phyloP scores from a whole-genome alignment of 2,888 invertebrate species.

The Scaptomyza parva region DNA sequence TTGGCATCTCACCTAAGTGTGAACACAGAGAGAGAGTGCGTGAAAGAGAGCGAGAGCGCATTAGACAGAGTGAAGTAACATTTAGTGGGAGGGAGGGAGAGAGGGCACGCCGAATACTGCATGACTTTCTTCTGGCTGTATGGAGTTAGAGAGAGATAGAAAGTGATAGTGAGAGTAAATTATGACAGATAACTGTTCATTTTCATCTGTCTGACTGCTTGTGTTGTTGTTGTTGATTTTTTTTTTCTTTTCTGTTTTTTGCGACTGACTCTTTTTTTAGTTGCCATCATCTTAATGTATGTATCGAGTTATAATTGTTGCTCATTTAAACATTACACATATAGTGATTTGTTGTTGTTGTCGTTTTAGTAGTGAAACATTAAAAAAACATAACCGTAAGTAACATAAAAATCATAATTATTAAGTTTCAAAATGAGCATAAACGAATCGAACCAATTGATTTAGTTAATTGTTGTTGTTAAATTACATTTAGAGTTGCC shows the following conservation, averaged over 20 bases:
- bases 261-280: constrained; percentile 11
- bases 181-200: constrained; percentile 3
- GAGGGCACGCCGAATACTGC: constrained; percentile 18
- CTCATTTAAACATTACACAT: background rate
- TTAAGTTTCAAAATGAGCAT: constrained; percentile 25
- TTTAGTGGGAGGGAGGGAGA: constrained; percentile 7
- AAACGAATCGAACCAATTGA: constrained; percentile 24
- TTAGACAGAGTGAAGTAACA: background rate
- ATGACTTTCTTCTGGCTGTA: constrained; percentile 18
- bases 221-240: background rate
- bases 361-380: background rate
- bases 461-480: constrained; percentile 11
- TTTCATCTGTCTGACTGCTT: background rate
- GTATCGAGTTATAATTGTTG: background rate
- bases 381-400: background rate
- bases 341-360: background rate
- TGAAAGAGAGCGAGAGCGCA: constrained; percentile 4
- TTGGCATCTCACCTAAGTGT: constrained; percentile 2
- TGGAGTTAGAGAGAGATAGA: constrained; percentile 14
- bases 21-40: background rate
- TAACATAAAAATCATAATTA: constrained; percentile 7
- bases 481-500: constrained; percentile 9
- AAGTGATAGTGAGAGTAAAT: constrained; percentile 1
- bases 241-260: background rate
- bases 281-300: constrained; percentile 4